Evolutionary conservation across 2,888 invertebrate genomes (phyloP).

Genomic region (Megastigmus dorsalis): DNA sequence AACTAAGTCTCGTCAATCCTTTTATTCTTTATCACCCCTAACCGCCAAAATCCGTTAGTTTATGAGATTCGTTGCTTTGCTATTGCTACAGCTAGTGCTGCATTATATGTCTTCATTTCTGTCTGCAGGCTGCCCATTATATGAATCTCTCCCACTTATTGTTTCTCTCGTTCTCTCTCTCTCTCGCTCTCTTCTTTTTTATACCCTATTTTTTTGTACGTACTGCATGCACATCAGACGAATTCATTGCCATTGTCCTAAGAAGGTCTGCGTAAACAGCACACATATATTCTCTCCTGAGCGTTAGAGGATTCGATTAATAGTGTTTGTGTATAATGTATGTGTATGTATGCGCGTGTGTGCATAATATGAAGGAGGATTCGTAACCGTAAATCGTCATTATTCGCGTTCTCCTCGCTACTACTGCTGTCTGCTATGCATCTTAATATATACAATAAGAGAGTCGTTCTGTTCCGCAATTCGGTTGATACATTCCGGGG

Average conservation of each 20-base stretch:
- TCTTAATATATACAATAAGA: too few species aligned
- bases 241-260: background rate
- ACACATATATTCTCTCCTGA: too few species aligned
- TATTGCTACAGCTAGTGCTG: too few species aligned
- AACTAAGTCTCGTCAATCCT: too few species aligned
- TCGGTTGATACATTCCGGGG: background rate
- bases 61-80: too few species aligned
- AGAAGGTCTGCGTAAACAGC: too few species aligned
- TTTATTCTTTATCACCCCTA: too few species aligned
- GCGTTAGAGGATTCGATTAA: background rate
- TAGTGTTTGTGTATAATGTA: background rate
- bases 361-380: background rate
- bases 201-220: background rate
- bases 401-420: background rate
- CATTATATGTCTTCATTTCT: conserved; percentile 15
- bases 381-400: conserved; percentile 26
- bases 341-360: too few species aligned
- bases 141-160: background rate
- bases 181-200: background rate
- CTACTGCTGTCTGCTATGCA: too few species aligned
- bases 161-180: background rate
- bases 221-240: background rate
- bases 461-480: conserved; percentile 29
- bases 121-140: background rate
- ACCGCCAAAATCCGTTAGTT: too few species aligned